Percentiles rank a stretch among this genome's conserved stretches.
These are phyloP conservation scores for Eristalinus aeneus DNA, from an alignment of 2,888 invertebrate genomes.

Conservation along the genomic window DNA sequence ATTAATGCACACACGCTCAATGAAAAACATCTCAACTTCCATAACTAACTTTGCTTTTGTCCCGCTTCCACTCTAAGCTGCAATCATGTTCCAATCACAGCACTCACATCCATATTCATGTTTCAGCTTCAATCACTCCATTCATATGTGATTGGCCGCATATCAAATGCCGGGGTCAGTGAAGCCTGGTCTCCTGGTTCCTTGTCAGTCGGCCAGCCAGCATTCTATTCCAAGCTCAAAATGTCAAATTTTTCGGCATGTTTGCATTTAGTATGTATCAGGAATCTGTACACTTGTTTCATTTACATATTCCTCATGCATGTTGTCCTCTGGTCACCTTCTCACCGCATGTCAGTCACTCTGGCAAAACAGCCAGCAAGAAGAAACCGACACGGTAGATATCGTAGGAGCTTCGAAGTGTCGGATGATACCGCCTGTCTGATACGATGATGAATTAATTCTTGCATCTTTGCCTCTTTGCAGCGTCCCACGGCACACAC, in stretches of 20 bases:
- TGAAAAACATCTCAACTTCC: too few relatives aligned
- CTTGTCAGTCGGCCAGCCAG: neutral
- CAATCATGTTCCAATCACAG: neutral
- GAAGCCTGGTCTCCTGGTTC: neutral
- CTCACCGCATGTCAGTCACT: slow-evolving; percentile 11
- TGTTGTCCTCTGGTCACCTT: slow-evolving; percentile 15
- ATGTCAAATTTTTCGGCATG: slow-evolving; percentile 5
- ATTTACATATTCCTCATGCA: slow-evolving; percentile 37
- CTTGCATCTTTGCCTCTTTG: slow-evolving; percentile 76
- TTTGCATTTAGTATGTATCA: slow-evolving; percentile 2
- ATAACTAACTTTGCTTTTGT: neutral
- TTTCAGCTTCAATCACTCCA: neutral
- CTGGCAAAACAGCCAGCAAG: neutral
- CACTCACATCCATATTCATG: neutral
- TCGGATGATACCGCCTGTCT: neutral
- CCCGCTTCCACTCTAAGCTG: neutral
- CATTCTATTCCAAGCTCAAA: neutral
- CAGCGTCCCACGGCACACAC: slow-evolving; percentile 98
- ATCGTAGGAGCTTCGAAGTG: neutral
- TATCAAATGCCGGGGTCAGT: slow-evolving; percentile 4
- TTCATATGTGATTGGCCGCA: slow-evolving; percentile 16
- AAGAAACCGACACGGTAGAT: neutral
- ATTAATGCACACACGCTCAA: too few relatives aligned
- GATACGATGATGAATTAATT: slow-evolving; percentile 21
- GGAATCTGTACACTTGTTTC: neutral